Base-by-base conservation (phyloP, 2,888 invertebrate genomes). In the Thumatha senex region DNA sequence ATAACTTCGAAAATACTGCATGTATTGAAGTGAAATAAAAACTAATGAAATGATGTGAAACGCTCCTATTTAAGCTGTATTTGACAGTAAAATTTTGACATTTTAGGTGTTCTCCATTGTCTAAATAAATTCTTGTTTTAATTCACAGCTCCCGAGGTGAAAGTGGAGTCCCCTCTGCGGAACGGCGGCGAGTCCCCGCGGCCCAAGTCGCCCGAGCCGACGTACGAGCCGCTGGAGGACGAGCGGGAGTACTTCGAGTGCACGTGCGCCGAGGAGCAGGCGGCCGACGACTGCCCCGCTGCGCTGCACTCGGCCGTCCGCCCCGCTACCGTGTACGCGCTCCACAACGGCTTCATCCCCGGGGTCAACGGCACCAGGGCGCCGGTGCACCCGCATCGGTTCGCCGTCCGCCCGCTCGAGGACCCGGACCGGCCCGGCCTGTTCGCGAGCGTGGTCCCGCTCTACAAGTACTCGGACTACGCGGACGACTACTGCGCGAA, bases 341-440 rank as follows among this genome's bases (percentile, higher is more conserved):
- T 94, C 49, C 94, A 94, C 76, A 84, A 93, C 74, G 85, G 82
- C 36, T 84, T 76, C 57, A 81, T 94, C 61, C 90, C 93, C 44
- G 93, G 94, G 55, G 84, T 94, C 43, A 94, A 94, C 78, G 94
- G 94, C 60, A 93, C 93, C 54, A 86, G 92, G 14, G 90, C 90
- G 1, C 89, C 87, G 0, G 61, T 82, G 14, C 65, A 74, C 42
- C 86, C 85, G 29, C 87, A 86, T 70, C 75, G 68, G 57, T 84
- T 77, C 83, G 84, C 84, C 74, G 92, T 86, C n/a, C 74, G 90
- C 1, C 67, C 75, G 3, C 80, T 83, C 10, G 61, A 61, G 11
- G 67, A 78, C 56, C 73, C 80, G 15, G 80, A 77, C 11, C 57
- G 63, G 2, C 74, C 83, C n/a, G 84, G 72, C 9, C 81, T 92